Percentiles rank a stretch among this genome's conserved stretches.
phyloP scores from a whole-genome alignment of 2,113 vertebrate genomes.

The Dendropsophus ebraccatus region DNA sequence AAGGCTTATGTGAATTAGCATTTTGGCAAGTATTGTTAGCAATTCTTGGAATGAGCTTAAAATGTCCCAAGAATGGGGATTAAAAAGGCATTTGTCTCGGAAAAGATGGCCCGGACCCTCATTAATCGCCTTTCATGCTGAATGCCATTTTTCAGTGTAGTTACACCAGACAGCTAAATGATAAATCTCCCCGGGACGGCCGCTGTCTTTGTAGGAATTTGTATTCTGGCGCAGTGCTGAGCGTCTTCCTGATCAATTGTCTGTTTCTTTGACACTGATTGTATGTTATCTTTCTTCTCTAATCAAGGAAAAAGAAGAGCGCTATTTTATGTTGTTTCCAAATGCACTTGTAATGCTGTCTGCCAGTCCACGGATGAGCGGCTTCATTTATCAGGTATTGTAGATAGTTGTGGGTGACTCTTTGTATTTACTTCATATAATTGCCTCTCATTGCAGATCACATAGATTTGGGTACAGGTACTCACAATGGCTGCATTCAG shows the following conservation, averaged over 20 bases:
- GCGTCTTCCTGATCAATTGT: neutral
- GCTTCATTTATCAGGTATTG: conserved; percentile 95
- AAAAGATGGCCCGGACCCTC: neutral
- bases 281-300: neutral
- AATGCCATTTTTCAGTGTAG: neutral
- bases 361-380: conserved; percentile 95
- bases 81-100: neutral
- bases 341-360: conserved; percentile 88
- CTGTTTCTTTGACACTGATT: too few species aligned
- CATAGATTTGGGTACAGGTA: neutral
- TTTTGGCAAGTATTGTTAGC: neutral
- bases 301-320: conserved; percentile 91
- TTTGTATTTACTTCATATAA: neutral
- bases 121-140: neutral
- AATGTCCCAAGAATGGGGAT: neutral
- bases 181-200: too few species aligned
- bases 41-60: neutral
- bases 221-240: neutral
- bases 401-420: neutral
- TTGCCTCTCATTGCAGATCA: neutral
- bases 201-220: neutral
- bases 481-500: neutral
- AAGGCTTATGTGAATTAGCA: neutral
- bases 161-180: neutral
- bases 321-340: conserved; percentile 93